phyloP scores from a whole-genome alignment of 2,888 invertebrate species.

The Mechanitis mazaeus region DNA sequence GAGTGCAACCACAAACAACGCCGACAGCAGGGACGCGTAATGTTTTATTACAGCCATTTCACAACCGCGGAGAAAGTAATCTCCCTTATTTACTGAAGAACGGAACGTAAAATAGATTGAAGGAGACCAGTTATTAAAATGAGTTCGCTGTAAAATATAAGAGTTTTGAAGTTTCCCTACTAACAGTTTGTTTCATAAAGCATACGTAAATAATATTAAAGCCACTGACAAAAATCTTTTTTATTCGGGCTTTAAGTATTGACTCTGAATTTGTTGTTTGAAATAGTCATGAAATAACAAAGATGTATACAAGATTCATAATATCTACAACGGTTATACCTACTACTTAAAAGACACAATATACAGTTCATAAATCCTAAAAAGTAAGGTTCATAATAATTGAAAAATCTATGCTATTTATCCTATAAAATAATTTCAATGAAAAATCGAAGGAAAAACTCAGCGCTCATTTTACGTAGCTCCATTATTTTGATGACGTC shows the following conservation, averaged over 20 bases:
- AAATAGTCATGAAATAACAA: no score
- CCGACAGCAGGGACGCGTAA: conserved; percentile 55
- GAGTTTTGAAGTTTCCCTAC: background rate
- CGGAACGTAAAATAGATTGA: conserved; percentile 51
- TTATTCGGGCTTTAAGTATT: no score
- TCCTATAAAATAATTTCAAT: background rate
- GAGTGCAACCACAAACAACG: conserved; percentile 66
- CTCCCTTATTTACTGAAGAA: conserved; percentile 59
- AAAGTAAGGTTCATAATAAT: no score
- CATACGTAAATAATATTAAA: no score
- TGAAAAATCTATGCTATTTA: no score
- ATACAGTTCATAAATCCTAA: no score
- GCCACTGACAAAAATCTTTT: no score
- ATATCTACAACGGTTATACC: no score
- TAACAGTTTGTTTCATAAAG: no score
- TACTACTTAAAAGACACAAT: no score
- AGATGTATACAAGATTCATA: no score
- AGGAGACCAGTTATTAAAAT: conserved; percentile 37
- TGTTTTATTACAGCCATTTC: conserved; percentile 67
- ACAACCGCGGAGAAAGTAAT: conserved; percentile 67
- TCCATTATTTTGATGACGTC: conserved; percentile 38
- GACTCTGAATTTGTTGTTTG: no score
- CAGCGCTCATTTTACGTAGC: conserved; percentile 13
- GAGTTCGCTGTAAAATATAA: conserved; percentile 15
- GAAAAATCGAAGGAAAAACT: conserved; percentile 15